Evolutionary conservation across 2,797 vertebrate species (phyloP).

Genomic region (Buceros bicornis): DNA sequence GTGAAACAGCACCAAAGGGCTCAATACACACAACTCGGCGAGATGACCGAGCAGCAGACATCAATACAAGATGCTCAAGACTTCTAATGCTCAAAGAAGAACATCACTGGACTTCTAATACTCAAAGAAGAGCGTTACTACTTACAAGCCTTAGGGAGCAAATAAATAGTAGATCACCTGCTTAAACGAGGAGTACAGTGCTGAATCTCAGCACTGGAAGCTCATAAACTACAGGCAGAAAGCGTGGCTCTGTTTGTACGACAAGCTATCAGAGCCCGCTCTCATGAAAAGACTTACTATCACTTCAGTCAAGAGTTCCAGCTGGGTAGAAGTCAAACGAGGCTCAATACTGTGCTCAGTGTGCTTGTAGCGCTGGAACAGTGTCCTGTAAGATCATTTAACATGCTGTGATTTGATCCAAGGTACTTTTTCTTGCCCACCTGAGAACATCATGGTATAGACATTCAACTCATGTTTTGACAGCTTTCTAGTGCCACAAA

Average conservation of each 20-base stretch:
- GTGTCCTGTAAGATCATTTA: neutral
- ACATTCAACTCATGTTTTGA: neutral
- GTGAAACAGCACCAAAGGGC: neutral
- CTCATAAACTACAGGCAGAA: neutral
- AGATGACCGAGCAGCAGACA: neutral
- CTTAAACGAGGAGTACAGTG: neutral
- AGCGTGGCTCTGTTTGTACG: neutral
- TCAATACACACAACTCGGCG: neutral
- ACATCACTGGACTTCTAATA: neutral
- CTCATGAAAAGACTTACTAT: neutral
- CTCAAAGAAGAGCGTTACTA: neutral
- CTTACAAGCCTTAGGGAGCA: neutral
- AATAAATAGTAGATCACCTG: neutral
- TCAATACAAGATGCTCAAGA: neutral
- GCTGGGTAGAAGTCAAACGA: neutral
- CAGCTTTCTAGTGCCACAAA: neutral
- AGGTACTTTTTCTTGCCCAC: neutral
- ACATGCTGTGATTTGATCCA: neutral
- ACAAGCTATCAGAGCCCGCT: neutral
- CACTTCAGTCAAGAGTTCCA: neutral
- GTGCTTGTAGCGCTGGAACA: neutral
- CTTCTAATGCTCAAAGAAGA: neutral
- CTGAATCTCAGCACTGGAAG: neutral
- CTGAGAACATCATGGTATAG: neutral
- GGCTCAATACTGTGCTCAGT: neutral